phyloP scores from a whole-genome alignment of 1,140 invertebrate species.

The Eciton burchellii region DNA sequence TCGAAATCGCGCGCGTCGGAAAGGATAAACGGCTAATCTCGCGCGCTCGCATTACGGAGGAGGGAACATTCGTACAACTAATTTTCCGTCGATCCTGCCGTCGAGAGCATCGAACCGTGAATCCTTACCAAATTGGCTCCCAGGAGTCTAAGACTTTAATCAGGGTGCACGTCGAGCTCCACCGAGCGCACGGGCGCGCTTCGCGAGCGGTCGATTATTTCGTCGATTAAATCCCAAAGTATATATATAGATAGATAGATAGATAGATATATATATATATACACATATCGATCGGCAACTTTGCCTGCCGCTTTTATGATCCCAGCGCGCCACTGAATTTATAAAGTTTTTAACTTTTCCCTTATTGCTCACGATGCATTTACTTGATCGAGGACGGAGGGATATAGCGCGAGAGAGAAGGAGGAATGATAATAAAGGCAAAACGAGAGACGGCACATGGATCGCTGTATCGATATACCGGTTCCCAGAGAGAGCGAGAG shows the following conservation, averaged over 20 bases:
- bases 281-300: constrained; percentile 38
- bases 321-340: constrained; percentile 16
- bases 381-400: too few species aligned
- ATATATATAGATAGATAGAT: too few species aligned
- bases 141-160: constrained; percentile 66
- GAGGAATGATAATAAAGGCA: background rate
- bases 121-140: constrained; percentile 68
- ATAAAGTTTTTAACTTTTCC: constrained; percentile 42
- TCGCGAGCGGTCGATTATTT: constrained; percentile 67
- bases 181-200: constrained; percentile 57
- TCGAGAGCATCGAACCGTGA: constrained; percentile 67
- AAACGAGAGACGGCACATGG: background rate
- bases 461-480: constrained; percentile 17
- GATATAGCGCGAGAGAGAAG: background rate
- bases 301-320: constrained; percentile 23
- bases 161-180: constrained; percentile 68
- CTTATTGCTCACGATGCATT: constrained; percentile 35
- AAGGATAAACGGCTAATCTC: constrained; percentile 44
- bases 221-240: constrained; percentile 47
- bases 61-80: constrained; percentile 62
- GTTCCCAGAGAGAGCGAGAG: constrained; percentile 9
- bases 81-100: constrained; percentile 63
- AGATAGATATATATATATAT: too few species aligned
- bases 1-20: constrained; percentile 29
- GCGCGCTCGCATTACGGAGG: constrained; percentile 39